Base-by-base conservation (phyloP, 2,797 vertebrate genomes). In the Bradypodion pumilum region DNA sequence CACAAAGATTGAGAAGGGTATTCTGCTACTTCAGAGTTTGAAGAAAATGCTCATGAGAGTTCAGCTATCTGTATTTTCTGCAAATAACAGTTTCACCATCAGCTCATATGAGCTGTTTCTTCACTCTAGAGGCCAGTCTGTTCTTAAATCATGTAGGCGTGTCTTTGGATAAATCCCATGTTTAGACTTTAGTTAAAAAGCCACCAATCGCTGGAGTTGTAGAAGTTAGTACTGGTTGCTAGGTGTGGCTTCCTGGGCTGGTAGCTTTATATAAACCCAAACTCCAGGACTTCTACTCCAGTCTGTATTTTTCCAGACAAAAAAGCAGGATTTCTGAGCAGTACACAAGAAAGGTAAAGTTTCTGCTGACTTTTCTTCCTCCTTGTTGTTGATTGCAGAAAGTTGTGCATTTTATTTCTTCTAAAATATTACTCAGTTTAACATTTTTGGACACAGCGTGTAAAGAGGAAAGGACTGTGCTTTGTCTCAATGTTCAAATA, bases 201-300 rank as follows among this genome's bases (percentile, higher is more conserved):
- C 87, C 88, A 74, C 89, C 78, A 60, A 79, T 95, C 90, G 80
- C 88, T 87, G 78, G 23, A 52, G 16, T 59, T 86, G 70, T 88
- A 83, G 44, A 89, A 94, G 91, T 94, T 90, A 88, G 44, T 1
- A 66, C 56, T 91, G 81, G 95, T 97, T 97, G 95, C 94, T 96
- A 92, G 96, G 96, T 94, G 96, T 93, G 92, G 96, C 88, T 89
- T 90, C 81, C 7, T 1, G n/a, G n/a, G n/a, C n/a, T n/a, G 35
- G 0, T 25, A 4, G 62, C 1, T 35, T 81, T 95, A 96, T 95
- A 96, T 96, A 95, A 90, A 63, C 35, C 4, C 42, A 35, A 29
- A 93, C 80, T 12, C 21, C 2, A 15, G 1, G 78, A 10, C 23
- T 85, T 7, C 76, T 72, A 27, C 37, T 89, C 37, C 49, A 75